Base-by-base conservation (phyloP, 2,888 invertebrate genomes). In the Iphiclides podalirius region DNA sequence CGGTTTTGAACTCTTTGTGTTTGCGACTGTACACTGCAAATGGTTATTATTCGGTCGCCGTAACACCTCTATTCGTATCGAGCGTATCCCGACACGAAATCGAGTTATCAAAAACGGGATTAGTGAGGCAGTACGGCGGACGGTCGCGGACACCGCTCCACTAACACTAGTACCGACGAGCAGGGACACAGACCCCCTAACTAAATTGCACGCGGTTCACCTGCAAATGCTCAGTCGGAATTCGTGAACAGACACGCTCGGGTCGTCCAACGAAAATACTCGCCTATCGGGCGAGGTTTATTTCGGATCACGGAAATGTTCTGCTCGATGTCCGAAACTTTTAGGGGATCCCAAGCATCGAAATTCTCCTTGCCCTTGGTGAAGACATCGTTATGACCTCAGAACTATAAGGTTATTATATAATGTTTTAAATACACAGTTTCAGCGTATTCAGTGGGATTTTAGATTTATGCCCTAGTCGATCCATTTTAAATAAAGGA, bases 21-120 rank as follows among this genome's bases (percentile, higher is more conserved):
- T n/a, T n/a, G n/a, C n/a, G n/a, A n/a, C n/a, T n/a, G n/a, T n/a
- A n/a, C n/a, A n/a, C n/a, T n/a, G n/a, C n/a, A n/a, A n/a, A n/a
- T n/a, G n/a, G n/a, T n/a, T n/a, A n/a, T n/a, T n/a, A n/a, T n/a
- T n/a, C n/a, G n/a, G n/a, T n/a, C n/a, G n/a, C n/a, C n/a, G n/a
- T n/a, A n/a, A n/a, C n/a, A n/a, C n/a, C n/a, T n/a, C n/a, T n/a
- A n/a, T n/a, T n/a, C 20, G 20, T 20, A 20, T 20, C 6, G 20
- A 20, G 20, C 20, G 20, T 46, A 48, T 50, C 49, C 55, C 45
- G 59, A 58, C 56, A 57, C 52, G 44, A 48, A 67, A 72, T 70
- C 39, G 64, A 65, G 66, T 74, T 70, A 66, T 55, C 66, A 72
- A 71, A 75, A 75, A 75, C 68, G 56, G 61, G 67, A 75, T 78